Evolutionary conservation across 2,888 invertebrate species (phyloP).

Genomic region (Pyrochroa serraticornis): DNA sequence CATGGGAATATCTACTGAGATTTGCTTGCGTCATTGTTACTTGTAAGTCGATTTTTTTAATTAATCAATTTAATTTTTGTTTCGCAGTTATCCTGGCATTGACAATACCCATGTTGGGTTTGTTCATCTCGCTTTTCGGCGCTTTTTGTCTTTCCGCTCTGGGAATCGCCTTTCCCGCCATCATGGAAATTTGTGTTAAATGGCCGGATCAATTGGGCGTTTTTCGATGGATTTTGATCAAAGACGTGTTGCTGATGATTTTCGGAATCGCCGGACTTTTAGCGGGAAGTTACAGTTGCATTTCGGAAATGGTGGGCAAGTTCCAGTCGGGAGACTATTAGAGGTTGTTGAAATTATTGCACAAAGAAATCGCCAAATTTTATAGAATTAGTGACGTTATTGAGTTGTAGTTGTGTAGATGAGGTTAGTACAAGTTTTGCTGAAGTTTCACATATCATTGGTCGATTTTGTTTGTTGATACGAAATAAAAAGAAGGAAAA

Average conservation of each 20-base stretch:
- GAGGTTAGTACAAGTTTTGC: too few species aligned
- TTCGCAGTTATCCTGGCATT: conserved; percentile 73
- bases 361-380: too few species aligned
- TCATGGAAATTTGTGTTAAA: conserved; percentile 74
- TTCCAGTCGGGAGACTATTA: conserved; percentile 12
- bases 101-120: conserved; percentile 71
- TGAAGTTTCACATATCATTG: too few species aligned
- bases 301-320: conserved; percentile 59
- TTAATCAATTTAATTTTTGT: conserved; percentile 17
- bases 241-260: conserved; percentile 60
- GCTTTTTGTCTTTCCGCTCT: conserved; percentile 75
- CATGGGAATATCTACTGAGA: conserved; percentile 55
- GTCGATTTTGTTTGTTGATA: too few species aligned
- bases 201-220: conserved; percentile 68
- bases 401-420: too few species aligned
- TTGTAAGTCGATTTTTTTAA: conserved; percentile 50
- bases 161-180: conserved; percentile 76
- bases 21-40: conserved; percentile 54
- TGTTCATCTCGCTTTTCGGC: conserved; percentile 79
- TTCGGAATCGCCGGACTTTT: conserved; percentile 62
- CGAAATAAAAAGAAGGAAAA: too few species aligned
- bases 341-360: too few species aligned
- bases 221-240: conserved; percentile 56
- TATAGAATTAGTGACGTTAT: too few species aligned
- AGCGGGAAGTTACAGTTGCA: conserved; percentile 65